Conservation (phyloP, 2,888 invertebrate species). For the Trisateles emortualis region DNA sequence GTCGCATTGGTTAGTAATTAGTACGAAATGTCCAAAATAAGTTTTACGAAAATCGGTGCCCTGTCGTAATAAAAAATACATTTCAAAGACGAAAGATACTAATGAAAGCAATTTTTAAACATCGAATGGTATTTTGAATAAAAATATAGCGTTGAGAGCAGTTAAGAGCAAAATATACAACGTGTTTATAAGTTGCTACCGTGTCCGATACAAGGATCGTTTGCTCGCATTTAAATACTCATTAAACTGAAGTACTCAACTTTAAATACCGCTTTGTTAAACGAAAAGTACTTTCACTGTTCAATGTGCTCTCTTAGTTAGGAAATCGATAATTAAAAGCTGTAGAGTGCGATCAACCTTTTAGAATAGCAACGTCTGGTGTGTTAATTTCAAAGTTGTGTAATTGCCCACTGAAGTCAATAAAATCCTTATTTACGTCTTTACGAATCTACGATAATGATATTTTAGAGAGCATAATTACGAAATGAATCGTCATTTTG, state of each 20-base stretch:
- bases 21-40: neutral
- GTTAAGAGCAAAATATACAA: slow-evolving; percentile 8
- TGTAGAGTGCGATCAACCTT: slow-evolving; percentile 28
- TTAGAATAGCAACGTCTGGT: slow-evolving; percentile 15
- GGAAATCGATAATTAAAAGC: slow-evolving; percentile 49
- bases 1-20: neutral
- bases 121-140: neutral
- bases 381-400: slow-evolving; percentile 29
- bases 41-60: neutral
- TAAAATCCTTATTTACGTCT: slow-evolving; percentile 20
- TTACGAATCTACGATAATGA: slow-evolving; percentile 9
- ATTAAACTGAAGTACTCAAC: slow-evolving; percentile 38
- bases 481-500: slow-evolving; percentile 7
- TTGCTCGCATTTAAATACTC: slow-evolving; percentile 39
- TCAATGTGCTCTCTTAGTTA: slow-evolving; percentile 34
- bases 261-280: slow-evolving; percentile 33
- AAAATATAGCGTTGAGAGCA: slow-evolving; percentile 2
- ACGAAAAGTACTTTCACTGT: slow-evolving; percentile 37
- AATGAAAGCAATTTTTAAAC: neutral
- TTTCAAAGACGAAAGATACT: neutral
- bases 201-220: slow-evolving; percentile 31
- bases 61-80: slow-evolving; percentile 5
- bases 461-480: slow-evolving; percentile 13
- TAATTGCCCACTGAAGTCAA: slow-evolving; percentile 32
- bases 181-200: slow-evolving; percentile 15